phyloP scores from a whole-genome alignment of 64 coral and sea anemone species.

The Porites australiensis region DNA sequence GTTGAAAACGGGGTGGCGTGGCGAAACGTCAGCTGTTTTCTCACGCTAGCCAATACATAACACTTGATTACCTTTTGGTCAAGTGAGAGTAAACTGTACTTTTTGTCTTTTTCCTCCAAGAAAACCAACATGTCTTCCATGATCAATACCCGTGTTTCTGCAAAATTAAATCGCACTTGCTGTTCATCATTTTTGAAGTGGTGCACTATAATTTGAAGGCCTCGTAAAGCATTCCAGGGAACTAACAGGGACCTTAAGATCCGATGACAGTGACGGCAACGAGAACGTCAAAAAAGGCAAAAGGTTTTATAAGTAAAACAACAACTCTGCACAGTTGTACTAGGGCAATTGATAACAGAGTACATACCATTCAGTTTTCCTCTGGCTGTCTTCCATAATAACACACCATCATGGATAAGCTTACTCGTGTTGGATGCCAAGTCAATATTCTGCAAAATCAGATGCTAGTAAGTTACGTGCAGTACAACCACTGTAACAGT shows the following conservation, averaged over 20 bases:
- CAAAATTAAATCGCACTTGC: background rate
- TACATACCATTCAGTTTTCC: slow-evolving; percentile 54
- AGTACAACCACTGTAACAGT: too few species aligned
- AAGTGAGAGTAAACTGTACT: slow-evolving; percentile 83
- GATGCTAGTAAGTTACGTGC: background rate
- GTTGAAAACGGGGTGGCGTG: too few species aligned
- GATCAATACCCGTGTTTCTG: slow-evolving; percentile 83
- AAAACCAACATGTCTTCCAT: slow-evolving; percentile 97
- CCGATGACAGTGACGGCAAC: too few species aligned
- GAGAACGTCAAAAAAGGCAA: too few species aligned
- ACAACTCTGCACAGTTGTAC: too few species aligned
- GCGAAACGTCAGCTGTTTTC: too few species aligned
- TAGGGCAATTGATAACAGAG: too few species aligned
- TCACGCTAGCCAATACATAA: background rate
- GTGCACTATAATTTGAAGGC: background rate
- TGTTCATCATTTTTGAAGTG: background rate
- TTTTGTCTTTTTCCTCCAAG: slow-evolving; percentile 93
- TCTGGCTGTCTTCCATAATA: slow-evolving; percentile 78
- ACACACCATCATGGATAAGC: slow-evolving; percentile 80
- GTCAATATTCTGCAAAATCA: slow-evolving; percentile 84
- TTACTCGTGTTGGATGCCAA: slow-evolving; percentile 92
- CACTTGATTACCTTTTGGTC: slow-evolving; percentile 73
- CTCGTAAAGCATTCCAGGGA: too few species aligned
- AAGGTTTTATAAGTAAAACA: too few species aligned
- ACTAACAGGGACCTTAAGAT: too few species aligned